Evolutionary conservation across 2,113 vertebrate species (phyloP), one percentile per base, ranked within the genome.

Genomic region (Perca schrenkii): DNA sequence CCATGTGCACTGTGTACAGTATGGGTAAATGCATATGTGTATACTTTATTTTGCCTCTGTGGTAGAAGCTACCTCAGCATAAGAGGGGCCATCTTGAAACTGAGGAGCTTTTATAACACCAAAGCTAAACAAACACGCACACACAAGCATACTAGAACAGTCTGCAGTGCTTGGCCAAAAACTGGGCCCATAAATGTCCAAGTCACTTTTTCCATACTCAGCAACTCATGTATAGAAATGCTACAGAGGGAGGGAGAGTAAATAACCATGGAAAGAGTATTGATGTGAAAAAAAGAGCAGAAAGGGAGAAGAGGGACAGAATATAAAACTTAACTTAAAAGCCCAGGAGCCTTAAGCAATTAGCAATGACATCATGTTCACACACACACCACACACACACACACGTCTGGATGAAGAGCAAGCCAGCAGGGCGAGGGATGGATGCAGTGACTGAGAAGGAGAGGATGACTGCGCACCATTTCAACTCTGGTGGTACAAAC

Each of bases 131-230:
- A 88, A 90, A 84, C 53, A 74, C 19, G 1, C 82, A 78, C 70
- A 67, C 74, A 81, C 61, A 58, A 52, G 63, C 85, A 67, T 25
- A 49, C 54, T 46, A 73, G 77, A 87, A 61, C 60, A 74, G 80
- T 70, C 82, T 83, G 91, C 91, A 83, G 83, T 68, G 54, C 77
- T 90, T 82, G 87, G 88, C 75, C 80, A 63, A 80, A 87, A 91
- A 87, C 71, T 77, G 43, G 3, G 84, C 86, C 83, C 80, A 86
- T 92, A 91, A 91, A 94, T 79, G 85, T 88, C 83, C 70, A 68
- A 77, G 89, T 91, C 92, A 92, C 80, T 92, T 94, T 92, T 94
- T 92, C 89, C 91, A 86, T 15, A 84, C 82, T 92, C 89, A 90
- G 93, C 91, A 90, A 87, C 66, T 89, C 88, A 34, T 80, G 68